Evolutionary conservation across 2,888 invertebrate species (phyloP).

Genomic region (Antheraea yamamai): DNA sequence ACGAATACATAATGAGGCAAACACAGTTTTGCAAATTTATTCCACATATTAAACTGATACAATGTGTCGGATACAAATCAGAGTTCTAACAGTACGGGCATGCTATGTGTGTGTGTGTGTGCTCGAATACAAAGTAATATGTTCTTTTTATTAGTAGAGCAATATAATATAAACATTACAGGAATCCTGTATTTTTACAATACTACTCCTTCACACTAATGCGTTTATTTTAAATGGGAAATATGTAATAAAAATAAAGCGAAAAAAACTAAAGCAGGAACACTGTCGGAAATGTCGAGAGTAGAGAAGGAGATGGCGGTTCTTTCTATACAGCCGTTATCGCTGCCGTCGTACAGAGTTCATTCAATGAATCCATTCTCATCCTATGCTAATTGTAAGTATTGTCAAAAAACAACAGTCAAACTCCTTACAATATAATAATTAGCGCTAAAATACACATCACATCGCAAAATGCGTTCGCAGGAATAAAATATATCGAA

Average conservation of each 20-base stretch:
- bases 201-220: constrained; percentile 80
- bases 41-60: constrained; percentile 82
- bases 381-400: constrained; percentile 80
- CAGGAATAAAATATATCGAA: constrained; percentile 91
- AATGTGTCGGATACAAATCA: constrained; percentile 76
- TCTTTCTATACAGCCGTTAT: constrained; percentile 72
- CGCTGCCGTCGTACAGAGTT: constrained; percentile 63
- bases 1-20: constrained; percentile 77
- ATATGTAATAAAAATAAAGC: constrained; percentile 78
- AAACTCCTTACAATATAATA: constrained; percentile 82
- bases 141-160: constrained; percentile 64
- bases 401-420: constrained; percentile 82
- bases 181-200: constrained; percentile 78
- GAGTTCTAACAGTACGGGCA: constrained; percentile 79
- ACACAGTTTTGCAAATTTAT: constrained; percentile 83
- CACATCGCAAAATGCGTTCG: constrained; percentile 90
- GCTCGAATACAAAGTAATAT: constrained; percentile 71
- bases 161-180: constrained; percentile 75
- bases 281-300: constrained; percentile 81
- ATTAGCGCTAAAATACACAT: constrained; percentile 84
- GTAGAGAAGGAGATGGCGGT: constrained; percentile 57
- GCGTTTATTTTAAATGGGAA: constrained; percentile 73
- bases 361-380: constrained; percentile 71
- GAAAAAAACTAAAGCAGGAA: constrained; percentile 82
- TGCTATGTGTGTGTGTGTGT: constrained; percentile 57